These are phyloP conservation scores for Tinea trinotella DNA, from an alignment of 2,888 invertebrate genomes.

Conservation along the genomic window DNA sequence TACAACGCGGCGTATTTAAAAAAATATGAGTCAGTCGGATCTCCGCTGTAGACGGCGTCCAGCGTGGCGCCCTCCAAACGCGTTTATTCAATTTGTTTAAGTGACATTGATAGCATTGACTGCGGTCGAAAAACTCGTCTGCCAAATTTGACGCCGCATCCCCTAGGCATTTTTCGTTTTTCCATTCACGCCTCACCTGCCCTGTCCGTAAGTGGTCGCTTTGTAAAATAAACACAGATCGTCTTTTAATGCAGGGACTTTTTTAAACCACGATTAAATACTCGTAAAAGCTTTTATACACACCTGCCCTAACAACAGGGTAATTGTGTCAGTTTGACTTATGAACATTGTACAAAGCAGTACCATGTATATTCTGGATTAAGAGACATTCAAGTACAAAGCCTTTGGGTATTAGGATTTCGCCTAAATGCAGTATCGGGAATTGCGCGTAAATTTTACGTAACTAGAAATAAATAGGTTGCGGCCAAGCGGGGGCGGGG, in stretches of 20 bases:
- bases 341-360: neutral
- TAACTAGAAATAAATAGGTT: constrained; percentile 73
- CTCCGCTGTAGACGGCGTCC: constrained; percentile 24
- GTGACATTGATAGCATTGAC: constrained; percentile 67
- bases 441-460: constrained; percentile 72
- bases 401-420: constrained; percentile 5
- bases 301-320: constrained; percentile 8
- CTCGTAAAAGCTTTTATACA: constrained; percentile 20
- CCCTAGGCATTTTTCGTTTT: constrained; percentile 50
- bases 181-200: constrained; percentile 58
- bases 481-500: constrained; percentile 54
- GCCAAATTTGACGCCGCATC: constrained; percentile 53
- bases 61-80: constrained; percentile 44
- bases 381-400: neutral
- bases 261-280: constrained; percentile 23
- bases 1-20: neutral
- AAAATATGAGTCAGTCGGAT: constrained; percentile 18
- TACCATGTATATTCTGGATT: neutral
- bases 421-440: constrained; percentile 64
- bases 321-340: neutral
- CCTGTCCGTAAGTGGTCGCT: constrained; percentile 39
- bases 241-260: constrained; percentile 49
- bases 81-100: constrained; percentile 69
- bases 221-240: constrained; percentile 53
- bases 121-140: constrained; percentile 63